Evolutionary conservation across 2,888 invertebrate species (phyloP), one percentile per base, ranked within the genome.

Genomic region (Rhingia rostrata): DNA sequence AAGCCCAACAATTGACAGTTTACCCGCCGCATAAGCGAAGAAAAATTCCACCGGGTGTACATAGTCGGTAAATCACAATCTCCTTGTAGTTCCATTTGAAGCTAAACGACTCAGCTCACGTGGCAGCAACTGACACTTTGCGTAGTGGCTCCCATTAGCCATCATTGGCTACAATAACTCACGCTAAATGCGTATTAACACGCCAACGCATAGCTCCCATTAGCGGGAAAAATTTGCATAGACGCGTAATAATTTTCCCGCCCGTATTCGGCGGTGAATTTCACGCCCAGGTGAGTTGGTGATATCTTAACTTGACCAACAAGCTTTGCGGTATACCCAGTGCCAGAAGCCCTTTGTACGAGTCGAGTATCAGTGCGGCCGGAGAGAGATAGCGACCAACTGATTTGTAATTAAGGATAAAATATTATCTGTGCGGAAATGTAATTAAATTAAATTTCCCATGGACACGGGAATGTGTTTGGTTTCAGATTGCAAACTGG

Each of bases 341-440:
- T 22, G 30, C 6, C 63, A 9, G 12, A 32, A 56, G 72, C 67
- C 78, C 60, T 78, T 73, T 63, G 45, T 61, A 72, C 51, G 39
- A 32, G 43, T 78, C 22, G 22, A 22, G 22, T 22, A 22, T 22
- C 22, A 32, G 53, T 12, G n/a, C 12, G 39, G 56, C 53, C 67
- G 39, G 39, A 6, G 9, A 6, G 9, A 35, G 69, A 80, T 41
- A 69, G 66, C 64, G 58, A 80, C 64, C 35, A 84, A 64, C 80
- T 80, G 84, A 84, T 84, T 84, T 80, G 79, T 84, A 84, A 84
- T 84, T 84, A 80, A 84, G 80, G 74, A 84, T 84, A 84, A 80
- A 79, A 80, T 84, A 84, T 84, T 80, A 80, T 84, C 84, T 69
- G 82, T 43, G 58, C 74, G 80, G 74, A 64, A 73, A 64, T 74